These are phyloP conservation scores for Pedetes capensis DNA, from an alignment of 2,113 vertebrate genomes.

Conservation along the genomic window DNA sequence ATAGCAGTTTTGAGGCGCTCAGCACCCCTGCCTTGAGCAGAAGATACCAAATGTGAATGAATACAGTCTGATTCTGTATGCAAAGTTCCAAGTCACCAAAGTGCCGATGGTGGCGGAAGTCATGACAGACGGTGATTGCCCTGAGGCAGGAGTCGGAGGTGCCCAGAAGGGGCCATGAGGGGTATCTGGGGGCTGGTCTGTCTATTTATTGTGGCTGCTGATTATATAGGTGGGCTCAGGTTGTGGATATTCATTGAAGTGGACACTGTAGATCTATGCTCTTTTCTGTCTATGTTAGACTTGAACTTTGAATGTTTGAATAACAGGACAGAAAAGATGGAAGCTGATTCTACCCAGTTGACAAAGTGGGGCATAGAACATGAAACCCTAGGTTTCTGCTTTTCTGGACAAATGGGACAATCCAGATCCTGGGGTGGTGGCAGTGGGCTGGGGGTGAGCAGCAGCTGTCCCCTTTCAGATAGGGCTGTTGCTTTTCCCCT, in stretches of 20 bases:
- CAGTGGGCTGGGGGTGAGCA: neutral
- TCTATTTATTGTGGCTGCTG: neutral
- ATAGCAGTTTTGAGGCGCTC: neutral
- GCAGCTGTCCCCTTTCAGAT: neutral
- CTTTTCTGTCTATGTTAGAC: neutral
- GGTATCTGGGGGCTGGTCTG: neutral
- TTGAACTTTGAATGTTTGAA: neutral
- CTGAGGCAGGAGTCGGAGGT: neutral
- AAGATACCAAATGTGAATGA: neutral
- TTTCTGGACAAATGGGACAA: neutral
- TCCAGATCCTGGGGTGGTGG: fast-evolving
- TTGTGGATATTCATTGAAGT: neutral
- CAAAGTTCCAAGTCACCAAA: neutral
- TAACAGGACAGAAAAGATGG: neutral
- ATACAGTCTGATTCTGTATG: neutral
- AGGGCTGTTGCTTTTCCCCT: too few species aligned
- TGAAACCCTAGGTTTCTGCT: neutral
- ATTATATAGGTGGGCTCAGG: too few species aligned
- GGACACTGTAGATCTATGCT: neutral
- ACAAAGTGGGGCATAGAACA: neutral
- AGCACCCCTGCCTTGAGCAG: neutral
- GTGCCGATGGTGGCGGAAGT: neutral
- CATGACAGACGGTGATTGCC: neutral
- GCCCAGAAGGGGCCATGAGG: neutral
- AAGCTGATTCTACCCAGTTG: neutral